Evolutionary conservation across 2,797 vertebrate species (phyloP).

Genomic region (Capromys pilorides): DNA sequence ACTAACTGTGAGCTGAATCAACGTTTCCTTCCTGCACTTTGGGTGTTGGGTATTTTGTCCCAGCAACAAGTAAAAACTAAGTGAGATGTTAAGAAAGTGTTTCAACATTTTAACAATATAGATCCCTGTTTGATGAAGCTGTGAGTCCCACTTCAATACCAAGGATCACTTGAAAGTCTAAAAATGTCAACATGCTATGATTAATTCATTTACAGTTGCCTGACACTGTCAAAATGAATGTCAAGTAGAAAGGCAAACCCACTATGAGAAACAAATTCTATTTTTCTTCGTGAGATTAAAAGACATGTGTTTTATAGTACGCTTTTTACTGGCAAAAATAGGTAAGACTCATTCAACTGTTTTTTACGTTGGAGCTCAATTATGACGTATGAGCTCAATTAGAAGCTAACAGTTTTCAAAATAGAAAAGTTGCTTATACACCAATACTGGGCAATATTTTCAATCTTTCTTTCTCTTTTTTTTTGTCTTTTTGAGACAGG

Average conservation of each 20-base stretch:
- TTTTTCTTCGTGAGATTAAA: conserved; percentile 46
- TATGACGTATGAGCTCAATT: background rate
- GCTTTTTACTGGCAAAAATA: conserved; percentile 10
- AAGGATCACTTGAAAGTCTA: background rate
- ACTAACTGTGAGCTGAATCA: too few species aligned
- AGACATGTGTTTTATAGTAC: background rate
- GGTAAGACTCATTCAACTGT: background rate
- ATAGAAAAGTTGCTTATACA: background rate
- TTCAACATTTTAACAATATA: background rate
- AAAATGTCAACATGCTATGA: conserved; percentile 38
- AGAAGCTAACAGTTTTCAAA: conserved; percentile 49
- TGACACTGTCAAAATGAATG: conserved; percentile 59
- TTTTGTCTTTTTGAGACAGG: too few species aligned
- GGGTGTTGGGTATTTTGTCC: too few species aligned
- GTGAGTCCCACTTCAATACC: conserved; percentile 15
- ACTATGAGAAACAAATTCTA: background rate
- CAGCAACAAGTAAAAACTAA: too few species aligned
- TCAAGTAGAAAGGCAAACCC: conserved; percentile 43
- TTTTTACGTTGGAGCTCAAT: conserved; percentile 23
- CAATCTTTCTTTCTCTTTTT: background rate
- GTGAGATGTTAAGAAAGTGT: background rate
- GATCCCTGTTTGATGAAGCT: conserved; percentile 43
- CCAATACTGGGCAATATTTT: background rate
- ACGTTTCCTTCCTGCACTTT: too few species aligned
- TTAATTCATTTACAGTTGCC: conserved; percentile 31